Percentiles rank a stretch among this genome's conserved stretches.
Conservation (phyloP, 2,888 invertebrate genomes). For the Drosophila bunnanda region DNA sequence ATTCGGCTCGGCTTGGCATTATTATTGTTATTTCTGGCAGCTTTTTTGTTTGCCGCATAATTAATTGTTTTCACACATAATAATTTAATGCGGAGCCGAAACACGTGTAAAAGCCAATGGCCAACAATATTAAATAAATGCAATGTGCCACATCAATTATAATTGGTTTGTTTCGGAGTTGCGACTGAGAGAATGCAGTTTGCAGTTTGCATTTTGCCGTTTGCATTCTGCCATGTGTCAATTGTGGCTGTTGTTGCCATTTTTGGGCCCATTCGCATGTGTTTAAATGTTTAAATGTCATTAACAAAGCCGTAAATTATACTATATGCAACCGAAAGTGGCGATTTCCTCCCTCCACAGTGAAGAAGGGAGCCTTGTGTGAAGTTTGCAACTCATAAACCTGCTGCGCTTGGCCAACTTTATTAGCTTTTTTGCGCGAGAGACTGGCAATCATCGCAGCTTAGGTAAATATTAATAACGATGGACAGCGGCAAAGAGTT, state of each 20-base stretch:
- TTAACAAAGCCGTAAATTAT: slow-evolving; percentile 79
- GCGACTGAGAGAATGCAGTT: slow-evolving; percentile 14
- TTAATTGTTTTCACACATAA: slow-evolving; percentile 84
- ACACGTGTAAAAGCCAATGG: slow-evolving; percentile 68
- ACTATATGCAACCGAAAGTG: slow-evolving; percentile 59
- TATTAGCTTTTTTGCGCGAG: slow-evolving; percentile 69
- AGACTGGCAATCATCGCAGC: slow-evolving; percentile 42
- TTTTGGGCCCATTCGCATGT: slow-evolving; percentile 63
- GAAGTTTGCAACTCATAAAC: slow-evolving; percentile 39
- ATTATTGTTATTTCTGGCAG: slow-evolving; percentile 47
- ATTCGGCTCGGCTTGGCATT: slow-evolving; percentile 37
- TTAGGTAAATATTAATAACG: slow-evolving; percentile 79
- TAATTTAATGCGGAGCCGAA: slow-evolving; percentile 75
- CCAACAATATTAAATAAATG: slow-evolving; percentile 74
- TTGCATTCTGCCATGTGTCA: slow-evolving; percentile 65
- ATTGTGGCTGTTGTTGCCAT: slow-evolving; percentile 68
- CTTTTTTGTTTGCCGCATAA: slow-evolving; percentile 69
- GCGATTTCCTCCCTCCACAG: not conserved
- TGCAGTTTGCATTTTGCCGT: slow-evolving; percentile 25
- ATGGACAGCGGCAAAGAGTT: slow-evolving; percentile 13
- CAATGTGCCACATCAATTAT: slow-evolving; percentile 56
- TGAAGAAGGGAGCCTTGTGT: not conserved
- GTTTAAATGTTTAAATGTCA: slow-evolving; percentile 81
- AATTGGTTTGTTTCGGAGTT: slow-evolving; percentile 42
- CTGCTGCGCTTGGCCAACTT: slow-evolving; percentile 50